These are phyloP conservation scores for Trissolcus brochymenae DNA, from an alignment of 2,888 invertebrate genomes.

Conservation along the genomic window DNA sequence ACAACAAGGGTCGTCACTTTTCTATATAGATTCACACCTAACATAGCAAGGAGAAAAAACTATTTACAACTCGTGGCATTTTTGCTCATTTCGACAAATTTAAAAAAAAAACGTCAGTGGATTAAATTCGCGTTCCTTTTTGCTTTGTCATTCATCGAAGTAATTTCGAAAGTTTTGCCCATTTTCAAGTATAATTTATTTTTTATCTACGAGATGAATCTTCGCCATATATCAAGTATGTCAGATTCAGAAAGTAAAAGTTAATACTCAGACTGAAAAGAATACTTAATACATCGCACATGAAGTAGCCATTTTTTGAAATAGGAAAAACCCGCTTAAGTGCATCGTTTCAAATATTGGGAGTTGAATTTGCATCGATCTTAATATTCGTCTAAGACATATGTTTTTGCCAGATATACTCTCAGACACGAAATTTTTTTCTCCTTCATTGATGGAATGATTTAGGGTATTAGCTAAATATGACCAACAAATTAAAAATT, in stretches of 20 bases:
- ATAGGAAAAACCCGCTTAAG: too few species aligned
- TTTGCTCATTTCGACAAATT: constrained; percentile 10
- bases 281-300: too few species aligned
- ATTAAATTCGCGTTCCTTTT: constrained; percentile 37
- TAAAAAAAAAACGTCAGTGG: constrained; percentile 24
- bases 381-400: constrained; percentile 13
- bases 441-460: too few species aligned
- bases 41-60: neutral
- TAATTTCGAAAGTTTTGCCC: constrained; percentile 38
- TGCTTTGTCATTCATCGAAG: constrained; percentile 43
- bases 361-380: constrained; percentile 28
- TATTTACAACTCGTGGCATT: too few species aligned
- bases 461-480: too few species aligned
- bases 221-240: neutral
- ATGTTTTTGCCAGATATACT: neutral
- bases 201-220: constrained; percentile 22
- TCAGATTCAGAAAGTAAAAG: too few species aligned
- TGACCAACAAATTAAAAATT: too few species aligned
- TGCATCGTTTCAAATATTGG: too few species aligned
- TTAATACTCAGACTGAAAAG: too few species aligned
- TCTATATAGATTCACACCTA: constrained; percentile 1
- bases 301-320: too few species aligned
- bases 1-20: neutral
- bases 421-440: neutral
- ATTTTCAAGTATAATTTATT: constrained; percentile 33